Percentiles rank a stretch among this genome's conserved stretches.
phyloP scores from a whole-genome alignment of 2,113 vertebrate species.

The Dolichallabes microphthalmus region DNA sequence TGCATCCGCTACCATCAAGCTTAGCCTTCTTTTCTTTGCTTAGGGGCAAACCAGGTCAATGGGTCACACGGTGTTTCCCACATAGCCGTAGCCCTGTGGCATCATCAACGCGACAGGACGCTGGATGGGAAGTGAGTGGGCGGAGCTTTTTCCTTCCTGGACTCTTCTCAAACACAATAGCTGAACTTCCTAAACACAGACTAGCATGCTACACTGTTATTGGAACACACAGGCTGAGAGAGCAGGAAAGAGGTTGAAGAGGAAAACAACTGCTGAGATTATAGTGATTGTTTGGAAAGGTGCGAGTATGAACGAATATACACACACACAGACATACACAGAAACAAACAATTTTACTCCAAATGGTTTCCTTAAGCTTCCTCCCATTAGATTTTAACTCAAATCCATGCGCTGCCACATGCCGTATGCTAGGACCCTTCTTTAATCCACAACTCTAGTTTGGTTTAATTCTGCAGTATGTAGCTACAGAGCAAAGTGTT shows the following conservation, averaged over 20 bases:
- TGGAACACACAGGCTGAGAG: not conserved
- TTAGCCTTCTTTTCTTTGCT: not conserved
- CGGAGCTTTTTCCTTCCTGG: slow-evolving; percentile 70
- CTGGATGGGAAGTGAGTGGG: slow-evolving; percentile 63
- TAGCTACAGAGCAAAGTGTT: not conserved
- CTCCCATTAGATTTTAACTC: not conserved
- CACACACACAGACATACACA: not conserved
- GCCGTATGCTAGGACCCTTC: too few relatives aligned
- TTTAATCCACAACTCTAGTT: not conserved
- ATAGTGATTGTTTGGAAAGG: slow-evolving; percentile 11
- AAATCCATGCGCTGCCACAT: not conserved
- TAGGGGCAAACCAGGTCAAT: slow-evolving; percentile 43
- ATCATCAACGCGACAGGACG: slow-evolving; percentile 57
- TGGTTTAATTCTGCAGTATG: not conserved
- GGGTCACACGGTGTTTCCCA: slow-evolving; percentile 66
- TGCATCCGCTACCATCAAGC: not conserved
- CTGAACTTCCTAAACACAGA: slow-evolving; percentile 52
- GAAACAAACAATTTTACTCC: not conserved
- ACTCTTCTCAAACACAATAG: slow-evolving; percentile 67
- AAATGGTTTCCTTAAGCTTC: not conserved
- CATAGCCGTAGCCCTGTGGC: slow-evolving; percentile 57
- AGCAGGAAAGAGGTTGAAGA: slow-evolving; percentile 26
- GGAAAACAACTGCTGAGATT: slow-evolving; percentile 44
- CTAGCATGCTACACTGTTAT: slow-evolving; percentile 11
- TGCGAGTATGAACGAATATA: not conserved